These are phyloP conservation scores for Tenthredo scrophulariae DNA, from an alignment of 2,888 invertebrate genomes.

Conservation along the genomic window DNA sequence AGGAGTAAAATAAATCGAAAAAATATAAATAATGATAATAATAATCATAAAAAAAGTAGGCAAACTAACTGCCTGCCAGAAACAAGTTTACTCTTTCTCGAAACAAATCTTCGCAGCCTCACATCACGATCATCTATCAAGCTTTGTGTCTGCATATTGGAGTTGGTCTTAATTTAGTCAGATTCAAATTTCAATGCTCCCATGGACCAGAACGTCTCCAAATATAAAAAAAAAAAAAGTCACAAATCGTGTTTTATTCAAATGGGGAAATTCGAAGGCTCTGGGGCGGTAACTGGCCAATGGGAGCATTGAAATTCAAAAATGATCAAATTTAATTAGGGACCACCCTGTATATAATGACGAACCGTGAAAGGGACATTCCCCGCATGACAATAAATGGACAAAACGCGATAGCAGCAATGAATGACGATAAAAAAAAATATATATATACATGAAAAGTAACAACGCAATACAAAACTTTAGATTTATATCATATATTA, in stretches of 20 bases:
- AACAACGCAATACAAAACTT: neutral
- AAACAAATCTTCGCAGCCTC: neutral
- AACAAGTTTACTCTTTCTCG: neutral
- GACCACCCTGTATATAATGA: neutral
- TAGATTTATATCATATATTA: neutral
- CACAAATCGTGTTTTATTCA: no score
- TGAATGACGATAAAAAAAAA: neutral
- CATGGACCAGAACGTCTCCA: no score
- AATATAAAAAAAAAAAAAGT: no score
- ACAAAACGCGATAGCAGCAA: neutral
- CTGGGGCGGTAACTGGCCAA: no score
- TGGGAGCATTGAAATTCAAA: no score
- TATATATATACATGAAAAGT: neutral
- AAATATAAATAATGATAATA: neutral
- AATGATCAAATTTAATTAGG: no score
- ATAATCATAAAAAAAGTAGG: neutral
- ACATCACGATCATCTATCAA: neutral
- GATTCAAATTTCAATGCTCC: no score
- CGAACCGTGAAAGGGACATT: neutral
- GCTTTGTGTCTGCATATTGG: no score
- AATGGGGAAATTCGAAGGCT: no score
- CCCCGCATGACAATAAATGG: neutral
- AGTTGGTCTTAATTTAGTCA: no score
- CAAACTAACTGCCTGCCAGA: neutral
- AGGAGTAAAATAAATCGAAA: slow-evolving; percentile 14